These are phyloP conservation scores for Acanthosepion esculentum DNA, from an alignment of 2,888 invertebrate genomes.

Conservation along the genomic window DNA sequence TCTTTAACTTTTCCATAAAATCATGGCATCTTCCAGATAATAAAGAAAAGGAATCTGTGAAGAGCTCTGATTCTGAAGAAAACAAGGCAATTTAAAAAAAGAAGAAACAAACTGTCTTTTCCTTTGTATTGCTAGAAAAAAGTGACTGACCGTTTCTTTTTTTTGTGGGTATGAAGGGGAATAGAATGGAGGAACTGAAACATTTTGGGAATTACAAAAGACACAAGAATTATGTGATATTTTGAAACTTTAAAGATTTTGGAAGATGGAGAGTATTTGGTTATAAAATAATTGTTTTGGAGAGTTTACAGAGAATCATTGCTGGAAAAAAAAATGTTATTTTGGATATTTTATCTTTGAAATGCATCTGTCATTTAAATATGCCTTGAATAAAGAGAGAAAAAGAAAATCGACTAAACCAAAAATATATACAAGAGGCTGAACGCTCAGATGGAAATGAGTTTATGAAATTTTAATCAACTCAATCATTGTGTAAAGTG, in stretches of 20 bases:
- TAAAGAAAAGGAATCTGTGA: too few relatives aligned
- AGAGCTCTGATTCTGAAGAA: too few relatives aligned
- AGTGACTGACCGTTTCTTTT: too few relatives aligned
- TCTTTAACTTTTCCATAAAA: too few relatives aligned
- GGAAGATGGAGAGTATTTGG: neutral
- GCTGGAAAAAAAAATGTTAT: neutral
- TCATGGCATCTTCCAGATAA: too few relatives aligned
- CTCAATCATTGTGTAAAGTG: neutral
- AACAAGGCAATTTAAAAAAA: too few relatives aligned
- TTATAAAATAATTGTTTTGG: neutral
- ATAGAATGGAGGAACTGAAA: too few relatives aligned
- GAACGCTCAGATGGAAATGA: neutral
- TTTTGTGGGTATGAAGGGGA: too few relatives aligned
- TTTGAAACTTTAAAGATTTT: neutral
- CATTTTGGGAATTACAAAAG: too few relatives aligned
- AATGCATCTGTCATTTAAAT: slow-evolving; percentile 8
- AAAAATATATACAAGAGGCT: neutral
- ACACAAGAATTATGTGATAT: too few relatives aligned
- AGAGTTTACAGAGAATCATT: neutral
- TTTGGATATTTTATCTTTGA: neutral
- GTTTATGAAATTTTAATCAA: slow-evolving; percentile 33
- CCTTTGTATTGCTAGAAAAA: too few relatives aligned
- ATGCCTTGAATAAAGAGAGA: neutral
- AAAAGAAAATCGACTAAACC: neutral
- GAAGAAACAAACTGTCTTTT: too few relatives aligned